Conservation (phyloP, 2,113 vertebrate species). For the Eurypyga helias region DNA sequence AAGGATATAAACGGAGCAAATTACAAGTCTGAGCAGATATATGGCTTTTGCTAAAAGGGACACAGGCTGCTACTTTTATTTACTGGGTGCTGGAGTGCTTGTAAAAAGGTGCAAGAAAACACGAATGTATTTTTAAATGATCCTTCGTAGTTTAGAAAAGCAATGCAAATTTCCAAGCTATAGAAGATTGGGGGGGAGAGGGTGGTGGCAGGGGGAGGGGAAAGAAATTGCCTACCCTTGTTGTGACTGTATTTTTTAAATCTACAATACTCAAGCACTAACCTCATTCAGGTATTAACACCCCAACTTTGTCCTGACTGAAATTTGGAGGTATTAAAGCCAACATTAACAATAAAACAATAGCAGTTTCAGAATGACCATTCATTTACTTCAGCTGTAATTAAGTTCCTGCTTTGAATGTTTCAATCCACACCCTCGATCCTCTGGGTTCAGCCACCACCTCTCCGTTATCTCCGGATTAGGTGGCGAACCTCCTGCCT, state of each 20-base stretch:
- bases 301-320: background rate
- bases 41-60: conserved; percentile 87
- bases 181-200: background rate
- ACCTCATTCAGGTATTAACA: background rate
- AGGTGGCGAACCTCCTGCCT: background rate
- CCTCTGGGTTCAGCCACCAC: background rate
- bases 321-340: conserved; percentile 38
- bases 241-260: background rate
- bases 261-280: background rate
- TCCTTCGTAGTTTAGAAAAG: conserved; percentile 38
- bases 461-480: background rate
- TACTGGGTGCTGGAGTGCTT: conserved; percentile 78
- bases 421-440: conserved; percentile 18
- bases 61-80: conserved; percentile 82
- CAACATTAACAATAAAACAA: conserved; percentile 56
- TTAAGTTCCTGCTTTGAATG: conserved; percentile 41
- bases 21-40: conserved; percentile 87
- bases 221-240: background rate
- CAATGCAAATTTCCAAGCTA: conserved; percentile 25
- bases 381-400: conserved; percentile 11
- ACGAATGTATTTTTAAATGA: conserved; percentile 63
- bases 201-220: too few species aligned
- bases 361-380: background rate
- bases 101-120: conserved; percentile 68
- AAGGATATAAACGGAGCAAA: conserved; percentile 87